Percentiles rank a stretch among this genome's conserved stretches.
phyloP scores from a whole-genome alignment of 1,140 invertebrate genomes.

The Pachypeltis micranthus region DNA sequence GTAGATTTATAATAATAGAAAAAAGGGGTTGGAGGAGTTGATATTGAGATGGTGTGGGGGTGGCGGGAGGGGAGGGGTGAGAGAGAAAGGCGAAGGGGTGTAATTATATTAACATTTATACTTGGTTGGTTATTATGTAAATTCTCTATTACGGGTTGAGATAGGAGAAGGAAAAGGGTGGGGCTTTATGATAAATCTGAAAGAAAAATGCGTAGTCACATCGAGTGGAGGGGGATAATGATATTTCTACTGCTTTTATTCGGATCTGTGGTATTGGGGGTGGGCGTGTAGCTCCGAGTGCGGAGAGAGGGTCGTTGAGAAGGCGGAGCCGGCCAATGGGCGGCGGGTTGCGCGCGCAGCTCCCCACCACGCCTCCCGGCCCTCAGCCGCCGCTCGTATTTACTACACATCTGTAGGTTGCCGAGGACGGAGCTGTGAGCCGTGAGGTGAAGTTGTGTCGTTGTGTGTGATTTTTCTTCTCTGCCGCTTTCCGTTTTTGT shows the following conservation, averaged over 20 bases:
- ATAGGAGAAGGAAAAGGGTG: conserved; percentile 10
- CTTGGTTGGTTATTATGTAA: conserved; percentile 20
- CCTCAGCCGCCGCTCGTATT: conserved; percentile 26
- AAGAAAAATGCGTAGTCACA: conserved; percentile 23
- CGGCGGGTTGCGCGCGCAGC: conserved; percentile 19
- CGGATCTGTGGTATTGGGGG: conserved; percentile 19
- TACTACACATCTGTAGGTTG: conserved; percentile 18
- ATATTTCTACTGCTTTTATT: conserved; percentile 25
- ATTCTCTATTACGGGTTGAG: conserved; percentile 15
- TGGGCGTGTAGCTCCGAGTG: conserved; percentile 1
- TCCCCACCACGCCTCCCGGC: conserved; percentile 25
- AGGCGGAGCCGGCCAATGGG: conserved; percentile 25
- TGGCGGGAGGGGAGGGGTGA: no score
- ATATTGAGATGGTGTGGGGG: no score
- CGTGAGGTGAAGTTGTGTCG: conserved; percentile 30
- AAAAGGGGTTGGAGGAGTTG: no score
- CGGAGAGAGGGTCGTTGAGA: conserved; percentile 24
- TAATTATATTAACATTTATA: conserved; percentile 25
- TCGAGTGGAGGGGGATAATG: conserved; percentile 16
- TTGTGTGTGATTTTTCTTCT: conserved; percentile 45
- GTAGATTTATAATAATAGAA: no score
- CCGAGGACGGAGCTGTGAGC: conserved; percentile 33
- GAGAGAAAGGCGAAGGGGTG: conserved; percentile 6
- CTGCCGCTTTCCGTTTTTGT: conserved; percentile 43
- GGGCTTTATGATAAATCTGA: conserved; percentile 19